Percentiles rank a stretch among this genome's conserved stretches.
Evolutionary conservation across 2,113 vertebrate species (phyloP).

Genomic region (Phaethon lepturus): DNA sequence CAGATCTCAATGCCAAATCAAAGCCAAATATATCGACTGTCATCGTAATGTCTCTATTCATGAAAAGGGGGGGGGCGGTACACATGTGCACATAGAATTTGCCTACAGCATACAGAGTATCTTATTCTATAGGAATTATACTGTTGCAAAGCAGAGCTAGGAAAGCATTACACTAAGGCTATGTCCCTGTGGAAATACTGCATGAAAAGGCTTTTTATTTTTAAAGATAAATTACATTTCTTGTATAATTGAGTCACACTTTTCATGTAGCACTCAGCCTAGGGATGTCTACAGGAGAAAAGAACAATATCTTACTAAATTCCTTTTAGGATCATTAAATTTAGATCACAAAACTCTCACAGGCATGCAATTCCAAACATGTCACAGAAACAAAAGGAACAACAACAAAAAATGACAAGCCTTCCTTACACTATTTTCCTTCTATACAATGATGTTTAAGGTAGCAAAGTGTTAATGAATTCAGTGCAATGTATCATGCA

Average conservation of each 20-base stretch:
- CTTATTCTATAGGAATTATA: conserved; percentile 69
- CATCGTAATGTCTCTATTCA: background rate
- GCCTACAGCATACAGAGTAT: conserved; percentile 20
- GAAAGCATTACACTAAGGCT: conserved; percentile 63
- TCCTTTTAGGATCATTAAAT: conserved; percentile 82
- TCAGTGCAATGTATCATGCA: conserved; percentile 64
- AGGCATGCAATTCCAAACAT: conserved; percentile 75
- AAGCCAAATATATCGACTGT: background rate
- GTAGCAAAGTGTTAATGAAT: conserved; percentile 83
- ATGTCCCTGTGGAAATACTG: conserved; percentile 62
- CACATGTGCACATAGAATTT: background rate
- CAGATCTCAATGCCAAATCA: background rate
- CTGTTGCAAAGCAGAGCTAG: conserved; percentile 69
- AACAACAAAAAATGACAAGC: conserved; percentile 75
- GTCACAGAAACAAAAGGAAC: conserved; percentile 75
- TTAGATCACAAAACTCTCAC: conserved; percentile 78
- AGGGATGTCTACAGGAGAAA: conserved; percentile 69
- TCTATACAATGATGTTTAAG: conserved; percentile 74
- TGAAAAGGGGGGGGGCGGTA: background rate
- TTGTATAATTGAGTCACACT: conserved; percentile 77
- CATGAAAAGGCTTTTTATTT: conserved; percentile 71
- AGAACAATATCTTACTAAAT: conserved; percentile 79
- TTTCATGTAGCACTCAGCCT: conserved; percentile 67
- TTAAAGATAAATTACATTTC: conserved; percentile 75
- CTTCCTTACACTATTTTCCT: conserved; percentile 71